These are phyloP conservation scores for Prionailurus viverrinus DNA, from an alignment of 2,113 vertebrate species.

Conservation along the genomic window DNA sequence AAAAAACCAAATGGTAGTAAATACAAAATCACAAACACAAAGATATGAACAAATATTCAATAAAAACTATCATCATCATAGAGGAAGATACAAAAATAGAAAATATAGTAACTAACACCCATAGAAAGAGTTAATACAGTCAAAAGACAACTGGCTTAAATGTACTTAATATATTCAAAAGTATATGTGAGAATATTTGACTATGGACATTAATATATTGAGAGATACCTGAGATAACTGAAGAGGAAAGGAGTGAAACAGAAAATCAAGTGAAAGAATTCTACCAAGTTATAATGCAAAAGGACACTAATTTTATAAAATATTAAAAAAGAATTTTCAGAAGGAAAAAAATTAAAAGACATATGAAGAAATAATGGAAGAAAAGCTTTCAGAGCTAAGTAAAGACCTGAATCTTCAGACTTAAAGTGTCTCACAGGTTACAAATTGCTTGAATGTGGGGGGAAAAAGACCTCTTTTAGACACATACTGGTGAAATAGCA, in stretches of 20 bases:
- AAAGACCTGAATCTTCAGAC: conserved; percentile 33
- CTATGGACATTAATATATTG: not conserved
- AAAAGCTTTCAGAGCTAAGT: conserved; percentile 18
- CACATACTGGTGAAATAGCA: not conserved
- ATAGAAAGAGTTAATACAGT: not conserved
- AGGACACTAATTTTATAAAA: not conserved
- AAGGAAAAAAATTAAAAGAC: not conserved
- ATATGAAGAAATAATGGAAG: conserved; percentile 7
- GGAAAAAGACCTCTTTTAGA: not conserved
- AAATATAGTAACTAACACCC: not conserved
- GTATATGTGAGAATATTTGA: not conserved
- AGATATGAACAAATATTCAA: not conserved
- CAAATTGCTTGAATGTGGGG: not conserved
- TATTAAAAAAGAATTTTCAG: not conserved
- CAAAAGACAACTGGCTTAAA: not conserved
- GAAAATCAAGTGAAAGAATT: conserved; percentile 38
- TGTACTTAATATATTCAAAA: not conserved
- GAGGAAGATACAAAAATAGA: not conserved
- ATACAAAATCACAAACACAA: conserved; percentile 4
- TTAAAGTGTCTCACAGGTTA: not conserved
- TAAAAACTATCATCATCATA: not conserved
- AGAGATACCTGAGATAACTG: not conserved
- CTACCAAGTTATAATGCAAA: not conserved
- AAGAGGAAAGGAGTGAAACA: not conserved
- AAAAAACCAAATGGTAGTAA: not conserved